A percentile compares a stretch with the other conserved stretches of the same genome.
Evolutionary conservation across 1,140 invertebrate species (phyloP).

Genomic region (Stegodyphus dumicola): DNA sequence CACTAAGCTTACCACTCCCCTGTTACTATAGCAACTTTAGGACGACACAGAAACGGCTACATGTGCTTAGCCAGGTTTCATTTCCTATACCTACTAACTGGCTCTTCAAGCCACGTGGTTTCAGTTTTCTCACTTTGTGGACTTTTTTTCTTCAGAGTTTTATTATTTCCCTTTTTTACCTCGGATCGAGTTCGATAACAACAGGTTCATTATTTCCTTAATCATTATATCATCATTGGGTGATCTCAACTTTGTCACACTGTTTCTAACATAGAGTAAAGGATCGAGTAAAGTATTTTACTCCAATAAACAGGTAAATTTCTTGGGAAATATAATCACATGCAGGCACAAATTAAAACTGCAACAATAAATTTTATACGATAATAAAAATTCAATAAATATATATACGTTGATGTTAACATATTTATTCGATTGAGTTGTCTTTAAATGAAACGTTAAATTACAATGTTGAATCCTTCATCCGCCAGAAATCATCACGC

Average conservation of each 20-base stretch:
- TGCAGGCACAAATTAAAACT: no score
- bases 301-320: no score
- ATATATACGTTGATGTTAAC: no score
- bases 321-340: no score
- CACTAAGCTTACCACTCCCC: slow-evolving; percentile 44
- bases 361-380: no score
- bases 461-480: no score
- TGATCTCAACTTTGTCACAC: background rate
- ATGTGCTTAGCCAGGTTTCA: slow-evolving; percentile 54
- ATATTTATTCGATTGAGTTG: no score
- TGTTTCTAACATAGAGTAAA: no score
- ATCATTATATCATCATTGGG: background rate
- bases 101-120: slow-evolving; percentile 45
- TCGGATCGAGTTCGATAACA: background rate
- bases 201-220: background rate
- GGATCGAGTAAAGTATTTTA: no score
- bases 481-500: no score
- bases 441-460: no score
- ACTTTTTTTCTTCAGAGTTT: background rate
- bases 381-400: no score
- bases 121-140: background rate
- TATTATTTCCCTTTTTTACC: background rate
- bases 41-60: slow-evolving; percentile 54
- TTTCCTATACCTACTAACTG: slow-evolving; percentile 51
- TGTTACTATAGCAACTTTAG: slow-evolving; percentile 48